phyloP scores from a whole-genome alignment of 2,888 invertebrate species.

The Diaperis boleti region DNA sequence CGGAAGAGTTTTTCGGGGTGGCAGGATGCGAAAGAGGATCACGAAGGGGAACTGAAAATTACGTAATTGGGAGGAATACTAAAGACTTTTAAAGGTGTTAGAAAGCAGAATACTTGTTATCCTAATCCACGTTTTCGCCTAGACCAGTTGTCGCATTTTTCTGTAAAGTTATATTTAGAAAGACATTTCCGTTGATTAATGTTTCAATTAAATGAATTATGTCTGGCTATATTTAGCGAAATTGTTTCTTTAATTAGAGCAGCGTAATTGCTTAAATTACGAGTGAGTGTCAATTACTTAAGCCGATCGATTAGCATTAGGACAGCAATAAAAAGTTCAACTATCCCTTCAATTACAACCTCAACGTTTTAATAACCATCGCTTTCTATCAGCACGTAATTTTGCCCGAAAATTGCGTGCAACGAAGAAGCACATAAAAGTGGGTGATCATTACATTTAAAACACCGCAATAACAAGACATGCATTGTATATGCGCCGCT shows the following conservation, averaged over 20 bases:
- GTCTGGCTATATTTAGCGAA: conserved; percentile 41
- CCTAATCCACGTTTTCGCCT: no score
- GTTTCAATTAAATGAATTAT: conserved; percentile 43
- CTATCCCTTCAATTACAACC: conserved; percentile 18
- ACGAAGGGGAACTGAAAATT: no score
- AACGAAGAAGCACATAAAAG: background rate
- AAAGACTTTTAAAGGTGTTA: no score
- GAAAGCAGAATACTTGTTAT: no score
- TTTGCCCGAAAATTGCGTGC: background rate
- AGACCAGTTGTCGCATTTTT: background rate
- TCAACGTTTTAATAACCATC: background rate
- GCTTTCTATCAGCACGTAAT: background rate
- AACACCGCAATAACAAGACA: background rate
- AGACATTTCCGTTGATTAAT: conserved; percentile 40
- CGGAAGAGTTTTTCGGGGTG: conserved; percentile 14
- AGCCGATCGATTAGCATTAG: conserved; percentile 13
- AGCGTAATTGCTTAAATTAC: conserved; percentile 37
- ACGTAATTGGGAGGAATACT: no score
- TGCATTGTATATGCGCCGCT: conserved; percentile 37
- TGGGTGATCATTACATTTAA: background rate
- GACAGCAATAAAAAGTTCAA: conserved; percentile 3
- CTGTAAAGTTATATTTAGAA: conserved; percentile 33
- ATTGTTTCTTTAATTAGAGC: conserved; percentile 43
- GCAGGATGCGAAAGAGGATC: background rate
- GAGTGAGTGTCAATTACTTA: conserved; percentile 26